These are phyloP conservation scores for Leptopilina myrica DNA, from an alignment of 2,888 invertebrate genomes.

Conservation along the genomic window DNA sequence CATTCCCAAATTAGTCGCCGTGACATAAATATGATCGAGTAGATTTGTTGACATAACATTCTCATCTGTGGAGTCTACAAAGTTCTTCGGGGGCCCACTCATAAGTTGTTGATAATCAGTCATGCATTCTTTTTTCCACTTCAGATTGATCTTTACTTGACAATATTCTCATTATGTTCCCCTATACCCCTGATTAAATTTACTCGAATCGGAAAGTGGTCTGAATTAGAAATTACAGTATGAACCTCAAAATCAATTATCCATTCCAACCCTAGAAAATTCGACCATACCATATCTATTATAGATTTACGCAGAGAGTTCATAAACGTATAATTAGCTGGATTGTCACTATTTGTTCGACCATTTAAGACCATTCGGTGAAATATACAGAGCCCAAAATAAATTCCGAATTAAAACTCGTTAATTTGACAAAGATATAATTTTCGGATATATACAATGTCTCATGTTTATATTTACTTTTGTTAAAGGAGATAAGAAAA, in stretches of 20 bases:
- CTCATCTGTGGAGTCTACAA: slow-evolving; percentile 1
- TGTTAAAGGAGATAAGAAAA: too few species aligned
- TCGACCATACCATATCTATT: neutral
- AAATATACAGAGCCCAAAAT: too few species aligned
- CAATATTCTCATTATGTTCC: too few species aligned
- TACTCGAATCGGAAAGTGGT: neutral
- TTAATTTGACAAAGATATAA: too few species aligned
- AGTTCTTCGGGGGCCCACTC: neutral
- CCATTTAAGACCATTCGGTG: too few species aligned
- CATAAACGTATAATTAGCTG: neutral
- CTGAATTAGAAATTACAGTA: neutral
- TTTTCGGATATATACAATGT: too few species aligned
- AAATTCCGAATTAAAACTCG: too few species aligned
- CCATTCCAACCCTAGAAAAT: neutral
- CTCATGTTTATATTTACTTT: too few species aligned
- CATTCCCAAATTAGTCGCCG: neutral
- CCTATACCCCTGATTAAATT: neutral
- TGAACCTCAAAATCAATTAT: neutral
- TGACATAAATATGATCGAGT: neutral
- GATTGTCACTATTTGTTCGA: neutral
- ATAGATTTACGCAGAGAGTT: neutral
- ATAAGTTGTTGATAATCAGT: neutral
- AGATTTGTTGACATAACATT: neutral
- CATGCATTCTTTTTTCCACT: neutral
- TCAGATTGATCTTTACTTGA: neutral